Evolutionary conservation across 1,140 invertebrate genomes (phyloP).

Genomic region (Drosophila carrolli): DNA sequence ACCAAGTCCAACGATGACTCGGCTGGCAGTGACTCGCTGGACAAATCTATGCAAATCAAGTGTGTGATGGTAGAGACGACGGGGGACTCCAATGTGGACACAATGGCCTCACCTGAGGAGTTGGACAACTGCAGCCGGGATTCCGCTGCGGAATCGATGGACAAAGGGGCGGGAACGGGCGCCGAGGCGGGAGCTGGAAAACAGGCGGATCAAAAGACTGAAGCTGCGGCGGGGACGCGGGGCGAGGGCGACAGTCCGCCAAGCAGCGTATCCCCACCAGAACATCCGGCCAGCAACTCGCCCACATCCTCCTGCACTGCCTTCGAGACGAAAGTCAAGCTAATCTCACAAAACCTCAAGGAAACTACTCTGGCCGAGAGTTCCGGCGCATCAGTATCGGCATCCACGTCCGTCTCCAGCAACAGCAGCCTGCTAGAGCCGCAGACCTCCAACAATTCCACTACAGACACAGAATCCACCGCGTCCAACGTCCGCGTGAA

Average conservation of each 20-base stretch:
- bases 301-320: conserved; percentile 52
- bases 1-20: conserved; percentile 77
- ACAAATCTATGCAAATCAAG: conserved; percentile 80
- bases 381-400: conserved; percentile 13
- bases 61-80: conserved; percentile 75
- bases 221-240: conserved; percentile 21
- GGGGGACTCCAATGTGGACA: conserved; percentile 11
- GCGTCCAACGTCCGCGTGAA: conserved; percentile 52
- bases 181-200: conserved; percentile 8
- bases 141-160: conserved; percentile 48
- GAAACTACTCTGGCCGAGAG: conserved; percentile 72
- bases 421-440: conserved; percentile 35
- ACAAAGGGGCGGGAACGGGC: conserved; percentile 3
- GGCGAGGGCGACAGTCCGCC: conserved; percentile 35
- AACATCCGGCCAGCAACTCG: conserved; percentile 26
- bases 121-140: conserved; percentile 58
- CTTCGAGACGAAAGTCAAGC: conserved; percentile 77
- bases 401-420: conserved; percentile 32
- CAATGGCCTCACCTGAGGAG: conserved; percentile 26
- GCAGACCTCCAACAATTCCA: conserved; percentile 26
- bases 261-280: conserved; percentile 18
- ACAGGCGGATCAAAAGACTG: conserved; percentile 46
- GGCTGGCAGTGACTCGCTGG: conserved; percentile 73
- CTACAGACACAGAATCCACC: conserved; percentile 38
- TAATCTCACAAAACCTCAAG: conserved; percentile 78